phyloP scores from a whole-genome alignment of 2,797 vertebrate genomes.

The Hafferia zeledoni region DNA sequence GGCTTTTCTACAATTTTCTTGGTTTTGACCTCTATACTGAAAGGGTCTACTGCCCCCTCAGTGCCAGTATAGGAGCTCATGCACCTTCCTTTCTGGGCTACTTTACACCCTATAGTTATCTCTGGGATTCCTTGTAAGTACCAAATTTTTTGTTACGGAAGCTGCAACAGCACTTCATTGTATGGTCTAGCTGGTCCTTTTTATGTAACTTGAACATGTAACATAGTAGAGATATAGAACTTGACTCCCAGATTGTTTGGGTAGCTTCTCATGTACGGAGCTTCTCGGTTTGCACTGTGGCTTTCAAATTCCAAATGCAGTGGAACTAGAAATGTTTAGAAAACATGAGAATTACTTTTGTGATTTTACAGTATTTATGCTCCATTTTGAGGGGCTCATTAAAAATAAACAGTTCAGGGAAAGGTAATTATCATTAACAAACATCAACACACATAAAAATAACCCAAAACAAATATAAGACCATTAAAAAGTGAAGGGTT shows the following conservation, averaged over 20 bases:
- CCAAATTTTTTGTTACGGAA: neutral
- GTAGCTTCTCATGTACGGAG: neutral
- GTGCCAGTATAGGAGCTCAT: accelerated
- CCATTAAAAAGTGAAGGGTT: constrained; percentile 5
- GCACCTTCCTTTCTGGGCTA: neutral
- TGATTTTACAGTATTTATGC: constrained; percentile 45
- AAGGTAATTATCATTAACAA: constrained; percentile 65
- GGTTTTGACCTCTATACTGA: neutral
- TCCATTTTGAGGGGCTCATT: constrained; percentile 58
- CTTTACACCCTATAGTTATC: neutral
- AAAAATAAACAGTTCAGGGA: constrained; percentile 59
- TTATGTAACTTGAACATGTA: neutral
- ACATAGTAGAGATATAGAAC: accelerated
- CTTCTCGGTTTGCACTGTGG: neutral
- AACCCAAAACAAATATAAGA: constrained; percentile 18
- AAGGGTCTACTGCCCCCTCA: neutral
- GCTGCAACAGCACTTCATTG: neutral
- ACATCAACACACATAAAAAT: neutral
- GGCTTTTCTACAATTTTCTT: neutral
- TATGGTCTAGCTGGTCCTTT: neutral
- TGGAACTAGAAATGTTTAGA: neutral
- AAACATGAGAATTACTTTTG: constrained; percentile 11
- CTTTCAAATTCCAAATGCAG: neutral
- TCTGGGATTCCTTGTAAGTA: neutral
- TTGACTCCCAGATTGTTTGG: neutral